Base-by-base conservation (phyloP, 2,797 vertebrate species). In the Mycteria americana region DNA sequence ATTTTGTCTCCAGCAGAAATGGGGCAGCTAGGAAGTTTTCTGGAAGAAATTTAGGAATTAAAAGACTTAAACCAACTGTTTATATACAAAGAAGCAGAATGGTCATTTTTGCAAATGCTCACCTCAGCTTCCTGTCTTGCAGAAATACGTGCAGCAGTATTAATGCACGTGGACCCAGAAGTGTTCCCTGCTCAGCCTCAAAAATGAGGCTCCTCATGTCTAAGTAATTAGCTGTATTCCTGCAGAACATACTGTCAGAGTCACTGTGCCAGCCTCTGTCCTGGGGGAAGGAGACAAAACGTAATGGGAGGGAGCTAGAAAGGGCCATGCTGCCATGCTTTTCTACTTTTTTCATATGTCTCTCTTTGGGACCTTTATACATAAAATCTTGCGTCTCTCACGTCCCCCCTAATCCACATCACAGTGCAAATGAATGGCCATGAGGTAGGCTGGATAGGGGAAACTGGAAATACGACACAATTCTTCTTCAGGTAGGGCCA, bases 111-210 rank as follows among this genome's bases (percentile, higher is more conserved):
- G 33, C 27, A 67, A 76, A 69, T 27, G 33, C 24, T 70, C 35
- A 62, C 72, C 37, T 59, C 54, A 31, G 82, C 91, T 96, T 96
- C 72, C 84, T 2, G 3, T 65, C 84, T 92, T 87, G 59, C 51
- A 62, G 77, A 79, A 96, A 16, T 95, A 94, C 77, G 90, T 97
- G 94, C 94, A 86, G 93, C 25, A 68, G 60, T 73, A 51, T 75
- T 74, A 83, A 48, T 60, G 76, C 85, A 77, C 10, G 1, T 46
- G 89, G 75, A 77, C 51, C 62, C 51, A 77, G 72, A 87, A 94
- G 56, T 60, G 93, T 94, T 95, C 93, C 68, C 72, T 95, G 68
- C 88, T 95, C 70, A 70, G 89, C 72, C 94, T 91, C 89, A 92
- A 76, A 94, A 91, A 88, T 79, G 93, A 85, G 78, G 75, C 76